Evolutionary conservation across 2,888 invertebrate genomes (phyloP), one percentile per base, ranked within the genome.

Genomic region (Harpagoxenus sublaevis): DNA sequence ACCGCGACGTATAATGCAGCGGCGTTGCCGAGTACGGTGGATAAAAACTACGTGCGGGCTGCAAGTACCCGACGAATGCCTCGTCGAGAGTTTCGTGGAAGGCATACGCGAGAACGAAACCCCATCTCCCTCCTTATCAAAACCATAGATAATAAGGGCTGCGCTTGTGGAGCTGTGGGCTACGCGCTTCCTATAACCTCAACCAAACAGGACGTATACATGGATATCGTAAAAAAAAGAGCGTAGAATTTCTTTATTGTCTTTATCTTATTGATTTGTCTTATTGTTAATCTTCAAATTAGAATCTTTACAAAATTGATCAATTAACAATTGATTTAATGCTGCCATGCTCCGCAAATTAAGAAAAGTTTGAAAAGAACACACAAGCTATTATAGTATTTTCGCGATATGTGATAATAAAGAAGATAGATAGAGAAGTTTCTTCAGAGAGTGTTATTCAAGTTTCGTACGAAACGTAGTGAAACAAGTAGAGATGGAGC

Each of bases 1-100:
- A 18, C 81, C 86, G 4, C 70, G 12, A 63, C 23, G 23, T 35
- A n/a, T n/a, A n/a, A n/a, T n/a, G 18, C 73, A 55, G 28, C 23
- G 23, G 1, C 35, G 23, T 28, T 12, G 65, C 18, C 23, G 28
- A 65, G 39, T 28, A 18, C 15, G 51, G 18, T 9, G 45, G 63
- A 65, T n/a, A 66, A 65, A 65, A 65, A 39, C 12, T 23, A 28
- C 23, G 10, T 35, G 15, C 12, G 15, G 15, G 9, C n/a, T 51
- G 35, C n/a, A n/a, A 45, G 23, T 57, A 23, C 35, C 18, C n/a
- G 18, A 18, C 31, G 9, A 42, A 39, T 55, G n/a, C 12, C 23
- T 39, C 39, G 15, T 48, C 23, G 4, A 74, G 12, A 28, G 15
- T 42, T 18, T 42, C 42, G 23, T 51, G 10, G 15, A 51, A 35